Evolutionary conservation across 2,113 vertebrate genomes (phyloP).

Genomic region (Paraplagusia blochii): DNA sequence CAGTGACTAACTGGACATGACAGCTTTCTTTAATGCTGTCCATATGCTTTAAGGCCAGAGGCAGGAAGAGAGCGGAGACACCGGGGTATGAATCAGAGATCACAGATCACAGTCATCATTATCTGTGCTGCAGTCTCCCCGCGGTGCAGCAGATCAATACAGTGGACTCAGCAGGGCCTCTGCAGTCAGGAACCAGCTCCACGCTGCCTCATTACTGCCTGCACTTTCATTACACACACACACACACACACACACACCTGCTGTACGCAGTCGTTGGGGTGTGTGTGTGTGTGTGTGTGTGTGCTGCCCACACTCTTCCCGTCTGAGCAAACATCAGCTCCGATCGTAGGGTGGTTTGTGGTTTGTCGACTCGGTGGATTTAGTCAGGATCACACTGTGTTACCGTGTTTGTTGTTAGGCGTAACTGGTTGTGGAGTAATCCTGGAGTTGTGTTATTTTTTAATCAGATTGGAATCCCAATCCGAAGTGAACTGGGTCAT

Average conservation of each 20-base stretch:
- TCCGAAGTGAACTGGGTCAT: constrained; percentile 69
- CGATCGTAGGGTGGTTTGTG: constrained; percentile 19
- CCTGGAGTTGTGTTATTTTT: neutral
- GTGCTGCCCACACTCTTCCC: constrained; percentile 18
- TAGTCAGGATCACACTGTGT: neutral
- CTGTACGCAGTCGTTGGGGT: neutral
- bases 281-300: constrained; percentile 3
- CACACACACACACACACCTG: constrained; percentile 16
- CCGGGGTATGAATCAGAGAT: constrained; percentile 45
- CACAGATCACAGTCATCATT: constrained; percentile 63
- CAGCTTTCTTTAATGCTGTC: constrained; percentile 26
- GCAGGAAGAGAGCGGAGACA: constrained; percentile 24
- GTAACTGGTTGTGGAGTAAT: constrained; percentile 4
- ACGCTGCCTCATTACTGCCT: constrained; percentile 57
- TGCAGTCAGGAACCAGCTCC: constrained; percentile 45
- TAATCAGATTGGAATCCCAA: constrained; percentile 12
- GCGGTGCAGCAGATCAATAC: constrained; percentile 65
- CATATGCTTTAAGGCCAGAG: constrained; percentile 13
- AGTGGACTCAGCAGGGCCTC: constrained; percentile 46
- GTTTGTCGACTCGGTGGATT: neutral
- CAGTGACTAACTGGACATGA: neutral
- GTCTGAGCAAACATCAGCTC: constrained; percentile 32
- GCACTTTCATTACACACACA: constrained; percentile 40
- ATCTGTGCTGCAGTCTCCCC: constrained; percentile 57
- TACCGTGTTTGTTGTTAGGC: too few species aligned